A percentile compares a stretch with the other conserved stretches of the same genome.
Evolutionary conservation across 2,888 invertebrate genomes (phyloP).

Genomic region (Drosophila aldrichi): DNA sequence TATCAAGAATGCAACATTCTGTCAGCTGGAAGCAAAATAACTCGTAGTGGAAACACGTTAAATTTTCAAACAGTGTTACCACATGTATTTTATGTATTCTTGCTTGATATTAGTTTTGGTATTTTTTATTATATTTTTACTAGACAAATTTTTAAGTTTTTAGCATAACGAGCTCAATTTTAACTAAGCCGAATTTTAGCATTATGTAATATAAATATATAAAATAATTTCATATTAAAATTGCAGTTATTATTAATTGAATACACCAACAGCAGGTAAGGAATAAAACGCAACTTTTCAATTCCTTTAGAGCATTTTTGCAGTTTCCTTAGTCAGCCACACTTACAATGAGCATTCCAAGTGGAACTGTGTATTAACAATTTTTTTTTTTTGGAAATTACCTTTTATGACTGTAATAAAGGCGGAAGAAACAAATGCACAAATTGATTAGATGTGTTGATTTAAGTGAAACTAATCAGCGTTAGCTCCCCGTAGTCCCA

Average conservation of each 20-base stretch:
- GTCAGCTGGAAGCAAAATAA: not conserved
- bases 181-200: not conserved
- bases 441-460: conserved; percentile 44
- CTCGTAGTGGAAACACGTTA: not conserved
- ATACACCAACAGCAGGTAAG: not conserved
- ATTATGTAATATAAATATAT: not conserved
- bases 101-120: not conserved
- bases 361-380: conserved; percentile 50
- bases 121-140: conserved; percentile 4
- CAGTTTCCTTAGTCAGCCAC: conserved; percentile 30
- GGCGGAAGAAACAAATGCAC: conserved; percentile 23
- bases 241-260: not conserved
- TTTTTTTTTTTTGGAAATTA: conserved; percentile 48
- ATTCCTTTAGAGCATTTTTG: not conserved
- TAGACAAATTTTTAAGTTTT: not conserved
- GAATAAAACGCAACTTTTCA: not conserved
- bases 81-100: not conserved
- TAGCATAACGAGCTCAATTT: not conserved
- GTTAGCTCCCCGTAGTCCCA: conserved; percentile 3
- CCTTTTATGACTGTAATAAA: conserved; percentile 14
- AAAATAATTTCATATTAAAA: not conserved
- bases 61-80: conserved; percentile 16
- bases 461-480: conserved; percentile 10
- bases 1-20: not conserved
- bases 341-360: conserved; percentile 51